These are phyloP conservation scores for Tenualosa thibaudeaui DNA, from an alignment of 2,797 vertebrate species.

Conservation along the genomic window DNA sequence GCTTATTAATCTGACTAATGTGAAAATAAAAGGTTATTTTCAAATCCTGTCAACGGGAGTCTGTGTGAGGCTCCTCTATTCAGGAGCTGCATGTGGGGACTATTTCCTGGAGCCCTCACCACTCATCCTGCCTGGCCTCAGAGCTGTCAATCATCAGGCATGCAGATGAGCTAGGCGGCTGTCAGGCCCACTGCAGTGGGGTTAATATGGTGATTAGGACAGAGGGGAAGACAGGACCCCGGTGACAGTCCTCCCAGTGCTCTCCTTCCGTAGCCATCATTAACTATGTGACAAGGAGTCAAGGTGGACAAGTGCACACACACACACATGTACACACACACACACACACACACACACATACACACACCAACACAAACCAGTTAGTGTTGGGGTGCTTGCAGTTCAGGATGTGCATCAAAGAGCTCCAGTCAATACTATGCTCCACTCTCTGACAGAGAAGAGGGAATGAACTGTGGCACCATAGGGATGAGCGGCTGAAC, in stretches of 20 bases:
- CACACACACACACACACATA: not conserved
- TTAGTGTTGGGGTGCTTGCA: too few relatives aligned
- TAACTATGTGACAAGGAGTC: slow-evolving; percentile 15
- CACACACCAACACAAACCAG: not conserved
- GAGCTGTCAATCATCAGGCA: slow-evolving; percentile 8
- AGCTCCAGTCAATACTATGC: not conserved
- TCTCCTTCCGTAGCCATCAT: not conserved
- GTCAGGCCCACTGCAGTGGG: not conserved
- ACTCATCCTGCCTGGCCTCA: not conserved
- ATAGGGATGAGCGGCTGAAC: too few relatives aligned
- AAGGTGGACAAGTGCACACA: not conserved
- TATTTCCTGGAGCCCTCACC: not conserved
- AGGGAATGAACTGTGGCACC: not conserved
- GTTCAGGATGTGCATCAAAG: not conserved
- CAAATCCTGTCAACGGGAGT: not conserved
- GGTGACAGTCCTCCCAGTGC: not conserved
- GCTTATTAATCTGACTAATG: slow-evolving; percentile 24
- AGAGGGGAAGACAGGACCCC: not conserved
- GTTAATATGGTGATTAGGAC: slow-evolving; percentile 23
- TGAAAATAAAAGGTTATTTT: slow-evolving; percentile 14
- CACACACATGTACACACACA: slow-evolving; percentile 2
- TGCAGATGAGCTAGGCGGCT: not conserved
- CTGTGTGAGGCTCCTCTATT: not conserved
- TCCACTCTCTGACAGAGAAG: not conserved
- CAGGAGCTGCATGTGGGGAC: not conserved